phyloP scores from a whole-genome alignment of 2,113 vertebrate species.

The Psilopsiagon aymara region DNA sequence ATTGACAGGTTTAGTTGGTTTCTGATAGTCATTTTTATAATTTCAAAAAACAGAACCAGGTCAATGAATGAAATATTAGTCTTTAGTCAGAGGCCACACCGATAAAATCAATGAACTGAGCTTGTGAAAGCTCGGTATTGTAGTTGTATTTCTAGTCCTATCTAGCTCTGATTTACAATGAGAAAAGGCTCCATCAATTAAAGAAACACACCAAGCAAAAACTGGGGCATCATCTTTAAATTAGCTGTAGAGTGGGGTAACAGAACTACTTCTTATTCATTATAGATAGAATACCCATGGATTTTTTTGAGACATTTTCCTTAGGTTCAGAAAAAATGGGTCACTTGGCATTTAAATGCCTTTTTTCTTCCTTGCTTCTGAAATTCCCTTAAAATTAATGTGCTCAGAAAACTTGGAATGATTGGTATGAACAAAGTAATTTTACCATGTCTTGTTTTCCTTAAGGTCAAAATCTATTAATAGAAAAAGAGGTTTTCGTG shows the following conservation, averaged over 20 bases:
- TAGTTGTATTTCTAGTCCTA: neutral
- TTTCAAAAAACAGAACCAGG: neutral
- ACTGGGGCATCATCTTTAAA: conserved; percentile 58
- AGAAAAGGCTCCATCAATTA: conserved; percentile 47
- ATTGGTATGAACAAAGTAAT: conserved; percentile 56
- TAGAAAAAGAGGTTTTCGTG: conserved; percentile 53
- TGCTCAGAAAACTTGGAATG: conserved; percentile 58
- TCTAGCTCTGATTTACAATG: neutral
- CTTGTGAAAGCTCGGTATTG: neutral
- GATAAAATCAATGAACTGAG: neutral
- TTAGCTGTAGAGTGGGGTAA: conserved; percentile 17
- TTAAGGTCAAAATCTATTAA: conserved; percentile 69
- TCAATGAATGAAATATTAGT: neutral
- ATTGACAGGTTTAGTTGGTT: neutral
- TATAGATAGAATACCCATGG: conserved; percentile 42
- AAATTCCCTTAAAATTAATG: conserved; percentile 63
- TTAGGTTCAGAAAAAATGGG: conserved; percentile 56
- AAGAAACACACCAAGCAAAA: conserved; percentile 40
- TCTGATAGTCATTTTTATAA: neutral
- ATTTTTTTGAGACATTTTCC: conserved; percentile 49
- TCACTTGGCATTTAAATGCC: conserved; percentile 65
- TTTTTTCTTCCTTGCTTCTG: conserved; percentile 46
- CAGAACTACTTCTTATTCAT: conserved; percentile 49
- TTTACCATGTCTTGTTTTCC: conserved; percentile 64
- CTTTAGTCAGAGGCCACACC: neutral